phyloP scores from a whole-genome alignment of 2,797 vertebrate genomes.

The Pangasius krempfi region DNA sequence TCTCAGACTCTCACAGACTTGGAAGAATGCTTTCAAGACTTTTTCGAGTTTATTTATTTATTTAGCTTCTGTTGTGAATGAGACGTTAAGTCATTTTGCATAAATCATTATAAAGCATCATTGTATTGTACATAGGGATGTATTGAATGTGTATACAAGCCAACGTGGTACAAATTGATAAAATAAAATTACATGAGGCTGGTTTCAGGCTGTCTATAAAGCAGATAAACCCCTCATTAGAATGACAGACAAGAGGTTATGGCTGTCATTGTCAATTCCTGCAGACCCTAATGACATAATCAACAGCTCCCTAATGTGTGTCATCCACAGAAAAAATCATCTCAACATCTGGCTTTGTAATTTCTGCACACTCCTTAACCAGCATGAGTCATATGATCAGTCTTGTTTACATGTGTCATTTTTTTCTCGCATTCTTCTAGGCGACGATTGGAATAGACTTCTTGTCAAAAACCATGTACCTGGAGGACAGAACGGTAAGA shows the following conservation, averaged over 20 bases:
- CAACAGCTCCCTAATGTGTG: neutral
- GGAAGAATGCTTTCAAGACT: neutral
- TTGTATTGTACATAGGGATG: no score
- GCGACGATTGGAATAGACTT: conserved; percentile 93
- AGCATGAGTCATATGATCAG: conserved; percentile 5
- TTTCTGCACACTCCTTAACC: neutral
- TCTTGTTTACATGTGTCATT: conserved; percentile 29
- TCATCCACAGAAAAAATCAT: conserved; percentile 16
- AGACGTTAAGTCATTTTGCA: neutral
- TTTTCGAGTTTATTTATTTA: neutral
- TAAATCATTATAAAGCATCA: neutral
- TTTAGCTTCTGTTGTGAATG: neutral
- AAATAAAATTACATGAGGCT: neutral
- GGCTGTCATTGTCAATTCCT: conserved; percentile 18
- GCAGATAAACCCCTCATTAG: neutral
- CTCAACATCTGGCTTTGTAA: conserved; percentile 24
- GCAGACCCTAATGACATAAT: conserved; percentile 26
- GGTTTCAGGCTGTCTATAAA: neutral
- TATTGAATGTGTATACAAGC: neutral
- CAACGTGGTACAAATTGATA: neutral
- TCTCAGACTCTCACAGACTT: neutral
- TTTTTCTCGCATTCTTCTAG: conserved; percentile 69
- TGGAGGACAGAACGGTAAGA: conserved; percentile 89
- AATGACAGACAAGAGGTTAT: neutral
- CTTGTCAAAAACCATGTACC: conserved; percentile 92